Evolutionary conservation across 1,140 invertebrate species (phyloP), one percentile per base, ranked within the genome.

Genomic region (Maconellicoccus hirsutus): DNA sequence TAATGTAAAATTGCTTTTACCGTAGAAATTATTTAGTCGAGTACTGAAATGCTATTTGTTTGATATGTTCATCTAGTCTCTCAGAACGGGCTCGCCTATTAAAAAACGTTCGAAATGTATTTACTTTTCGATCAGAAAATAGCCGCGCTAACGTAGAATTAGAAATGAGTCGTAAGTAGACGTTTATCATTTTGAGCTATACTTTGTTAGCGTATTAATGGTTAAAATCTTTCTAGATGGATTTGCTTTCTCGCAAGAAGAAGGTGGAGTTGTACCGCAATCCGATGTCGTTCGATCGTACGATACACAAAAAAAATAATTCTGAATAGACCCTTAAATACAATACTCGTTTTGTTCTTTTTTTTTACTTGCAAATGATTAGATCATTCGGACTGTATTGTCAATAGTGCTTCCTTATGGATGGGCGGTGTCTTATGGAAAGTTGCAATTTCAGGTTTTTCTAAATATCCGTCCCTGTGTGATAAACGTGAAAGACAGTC

Each of bases 181-280:
- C 63, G 8, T 19, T n/a, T 29, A 16, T 2, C 14, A 12, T 29
- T 16, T 70, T 21, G 4, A 6, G 8, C 71, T 70, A 22, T 73
- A 69, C 12, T 70, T 52, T 52, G 10, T 52, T 8, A 52, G 4
- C 42, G 42, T 52, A 52, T 52, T 52, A 52, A 52, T 52, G 6
- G 42, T 14, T 52, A 16, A 14, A 19, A 52, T 52, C n/a, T 72
- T 75, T 80, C 74, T 83, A 97, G 94, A 96, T 88, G 96, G 96
- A 73, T 98, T 93, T 84, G 96, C 96, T 73, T 98, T 98, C 84
- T 98, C 96, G 19, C 96, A 98, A 89, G 96, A 98, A 83, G 96
- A 98, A 85, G 91, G 94, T 78, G 95, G 94, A 73, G 90, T 88
- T 76, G 90, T 98, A 59, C 87, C 91, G 23, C 93, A 98, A 81